Evolutionary conservation across 2,113 vertebrate species (phyloP).

Genomic region (Corynorhinus townsendii): DNA sequence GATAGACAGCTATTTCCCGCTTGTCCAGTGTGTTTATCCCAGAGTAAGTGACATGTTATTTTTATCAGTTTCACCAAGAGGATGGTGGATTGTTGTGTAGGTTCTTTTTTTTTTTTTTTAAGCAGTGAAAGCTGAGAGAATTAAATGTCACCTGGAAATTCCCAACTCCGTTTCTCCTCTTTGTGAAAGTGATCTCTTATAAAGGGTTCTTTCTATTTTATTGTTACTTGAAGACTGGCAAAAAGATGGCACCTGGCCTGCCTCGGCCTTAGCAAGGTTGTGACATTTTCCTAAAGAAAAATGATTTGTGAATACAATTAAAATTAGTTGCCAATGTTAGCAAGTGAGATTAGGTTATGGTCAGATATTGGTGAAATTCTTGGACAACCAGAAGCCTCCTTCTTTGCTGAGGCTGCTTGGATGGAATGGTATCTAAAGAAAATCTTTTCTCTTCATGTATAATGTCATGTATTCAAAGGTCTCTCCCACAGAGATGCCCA

Average conservation of each 20-base stretch:
- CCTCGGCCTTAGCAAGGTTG: background rate
- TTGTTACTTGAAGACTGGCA: background rate
- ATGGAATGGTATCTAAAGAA: background rate
- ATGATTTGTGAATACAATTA: background rate
- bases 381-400: background rate
- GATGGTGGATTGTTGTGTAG: background rate
- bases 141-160: conserved; percentile 46
- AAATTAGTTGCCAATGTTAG: conserved; percentile 5
- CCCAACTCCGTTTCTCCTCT: conserved; percentile 2
- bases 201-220: background rate
- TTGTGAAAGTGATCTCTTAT: conserved; percentile 20
- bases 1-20: conserved; percentile 25
- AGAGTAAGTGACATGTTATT: conserved; percentile 27
- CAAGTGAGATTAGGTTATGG: background rate
- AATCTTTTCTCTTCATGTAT: background rate
- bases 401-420: background rate
- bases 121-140: conserved; percentile 38
- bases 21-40: background rate
- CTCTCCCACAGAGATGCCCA: background rate
- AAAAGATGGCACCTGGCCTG: background rate
- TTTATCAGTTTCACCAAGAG: background rate
- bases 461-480: background rate
- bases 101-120: background rate
- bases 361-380: background rate
- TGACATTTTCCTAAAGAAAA: background rate